Evolutionary conservation across 2,113 vertebrate genomes (phyloP).

Genomic region (zebrafish (Danio rerio)): GRCz12tu NC_133198.1:32098501-32099000

Average conservation of each 20-base stretch:
- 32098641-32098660: not conserved
- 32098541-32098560: slow-evolving; percentile 43
- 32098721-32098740: slow-evolving; percentile 1
- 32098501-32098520: slow-evolving; percentile 45
- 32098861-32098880: no score
- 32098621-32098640: slow-evolving; percentile 30
- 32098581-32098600: slow-evolving; percentile 41
- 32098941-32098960: no score
- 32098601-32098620: slow-evolving; percentile 27
- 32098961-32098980: no score
- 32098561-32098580: slow-evolving; percentile 51
- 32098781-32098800: no score
- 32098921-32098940: no score
- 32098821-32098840: no score
- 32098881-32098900: no score
- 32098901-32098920: no score
- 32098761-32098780: no score
- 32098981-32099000: no score
- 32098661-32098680: slow-evolving; percentile 1
- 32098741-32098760: not conserved
- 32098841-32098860: no score
- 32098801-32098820: no score
- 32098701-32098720: slow-evolving; percentile 23
- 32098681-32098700: slow-evolving; percentile 32
- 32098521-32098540: slow-evolving; percentile 19